Evolutionary conservation across 2,113 vertebrate genomes (phyloP), one percentile per base, ranked within the genome.

Genomic region (Halichoeres trimaculatus): DNA sequence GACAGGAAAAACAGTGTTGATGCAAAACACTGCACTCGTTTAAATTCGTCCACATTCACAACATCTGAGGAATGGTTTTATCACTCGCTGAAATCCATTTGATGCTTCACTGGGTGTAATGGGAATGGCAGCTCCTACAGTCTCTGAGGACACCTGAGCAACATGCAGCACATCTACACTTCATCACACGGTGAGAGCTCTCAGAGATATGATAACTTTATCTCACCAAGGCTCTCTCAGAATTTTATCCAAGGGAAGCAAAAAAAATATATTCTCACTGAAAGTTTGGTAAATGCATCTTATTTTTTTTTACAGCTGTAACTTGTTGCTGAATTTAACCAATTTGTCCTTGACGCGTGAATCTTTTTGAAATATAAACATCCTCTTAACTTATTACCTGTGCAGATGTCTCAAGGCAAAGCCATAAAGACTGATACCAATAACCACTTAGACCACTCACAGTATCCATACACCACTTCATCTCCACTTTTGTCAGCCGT

Each of bases 41-140:
- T 62, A 56, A 43, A 50, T 52, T 59, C 26, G 74, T 78, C 63
- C 64, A 10, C 59, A 77, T 74, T 80, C 87, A 54, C 45, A 48
- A 11, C 53, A 22, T 35, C 73, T n/a, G 30, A 80, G 53, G 53
- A 58, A 66, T 67, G 51, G 38, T 70, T 87, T 79, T 57, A 86
- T 74, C 10, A 3, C 55, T 54, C 6, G 22, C 73, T 58, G 68
- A 81, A 68, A 80, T 84, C 76, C 67, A 80, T 80, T 87, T 89
- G 57, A 90, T 80, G 83, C 83, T 83, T 70, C 59, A 19, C 54
- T 71, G 72, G 20, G 34, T 76, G 30, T 75, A 83, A 80, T 79
- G 57, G 64, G 70, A 88, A 70, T 75, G 56, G 54, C 38, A 45
- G 52, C 17, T 52, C 52, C 3, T 67, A 40, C 71, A 58, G 64